phyloP scores from a whole-genome alignment of 2,113 vertebrate genomes.

The Porphyrio hochstetteri region DNA sequence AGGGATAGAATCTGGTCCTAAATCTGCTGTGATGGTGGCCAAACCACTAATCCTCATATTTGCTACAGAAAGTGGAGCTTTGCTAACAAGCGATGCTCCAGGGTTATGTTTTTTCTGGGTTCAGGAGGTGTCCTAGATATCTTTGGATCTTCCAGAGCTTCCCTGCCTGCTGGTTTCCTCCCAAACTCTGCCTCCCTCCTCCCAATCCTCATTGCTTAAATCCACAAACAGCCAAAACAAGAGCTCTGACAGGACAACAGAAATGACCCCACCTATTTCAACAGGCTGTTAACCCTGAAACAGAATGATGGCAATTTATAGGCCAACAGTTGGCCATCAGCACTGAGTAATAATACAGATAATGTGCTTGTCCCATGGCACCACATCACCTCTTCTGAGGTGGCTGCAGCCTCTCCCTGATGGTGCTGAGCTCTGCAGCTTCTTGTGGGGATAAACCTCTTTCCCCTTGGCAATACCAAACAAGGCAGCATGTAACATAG shows the following conservation, averaged over 20 bases:
- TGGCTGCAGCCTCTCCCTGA: neutral
- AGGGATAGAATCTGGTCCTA: neutral
- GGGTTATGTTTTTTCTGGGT: accelerated
- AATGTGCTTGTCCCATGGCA: neutral
- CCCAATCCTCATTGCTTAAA: neutral
- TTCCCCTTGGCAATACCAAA: neutral
- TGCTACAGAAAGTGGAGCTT: neutral
- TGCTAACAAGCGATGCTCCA: accelerated
- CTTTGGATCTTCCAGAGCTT: neutral
- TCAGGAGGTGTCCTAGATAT: neutral
- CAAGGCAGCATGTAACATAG: accelerated
- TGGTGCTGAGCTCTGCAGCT: neutral
- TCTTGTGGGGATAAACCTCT: neutral
- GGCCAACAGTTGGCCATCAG: neutral
- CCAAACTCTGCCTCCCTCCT: neutral
- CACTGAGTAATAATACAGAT: neutral
- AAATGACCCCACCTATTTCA: neutral
- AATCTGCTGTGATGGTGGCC: no score
- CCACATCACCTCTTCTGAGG: neutral
- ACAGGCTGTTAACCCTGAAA: neutral
- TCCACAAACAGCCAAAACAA: neutral
- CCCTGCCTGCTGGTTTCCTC: neutral
- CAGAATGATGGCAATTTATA: neutral
- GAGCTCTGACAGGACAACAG: neutral
- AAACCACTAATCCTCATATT: accelerated